Evolutionary conservation across 2,113 vertebrate species (phyloP), one percentile per base, ranked within the genome.

Genomic region (Toxotes jaculatrix): DNA sequence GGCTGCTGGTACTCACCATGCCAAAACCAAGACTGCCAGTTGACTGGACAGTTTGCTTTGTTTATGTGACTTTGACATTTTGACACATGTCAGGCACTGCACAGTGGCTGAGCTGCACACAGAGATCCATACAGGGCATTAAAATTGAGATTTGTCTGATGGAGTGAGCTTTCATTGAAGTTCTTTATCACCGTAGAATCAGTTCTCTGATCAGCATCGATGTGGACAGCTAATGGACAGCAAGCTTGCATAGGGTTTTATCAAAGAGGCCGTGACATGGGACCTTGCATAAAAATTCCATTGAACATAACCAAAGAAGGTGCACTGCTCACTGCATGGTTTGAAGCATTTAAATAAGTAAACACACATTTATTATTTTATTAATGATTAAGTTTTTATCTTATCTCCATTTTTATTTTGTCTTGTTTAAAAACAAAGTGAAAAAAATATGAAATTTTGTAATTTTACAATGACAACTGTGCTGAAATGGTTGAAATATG

Each of bases 1-100:
- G 49, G 23, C 53, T 70, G 27, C 55, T 21, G 40, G 16, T 27
- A 3, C 14, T 64, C 32, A 55, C 27, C 1, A 17, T 23, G 60
- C 31, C 42, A 69, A 55, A 67, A 60, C n/a, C 17, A n/a, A 56
- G 7, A 47, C 42, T 60, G 34, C 27, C 42, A 13, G n/a, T 23
- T 17, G 5, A 31, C 43, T 71, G 43, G 66, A 45, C 17, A 61
- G 5, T 51, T 57, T 14, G 56, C 64, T 51, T 63, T 75, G 59
- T 79, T 64, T 42, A 31, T 73, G 66, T 53, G 66, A 62, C 69
- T 51, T 55, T n/a, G 66, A 67, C 55, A 73, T 67, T 66, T 73
- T 55, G 45, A 72, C 42, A 65, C 59, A 55, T 13, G 59, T 73
- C 70, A 31, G 57, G 57, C 59, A 34, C 57, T 60, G 31, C 62